Evolutionary conservation across 2,797 vertebrate genomes (phyloP).

Genomic region (Leuciscus waleckii): DNA sequence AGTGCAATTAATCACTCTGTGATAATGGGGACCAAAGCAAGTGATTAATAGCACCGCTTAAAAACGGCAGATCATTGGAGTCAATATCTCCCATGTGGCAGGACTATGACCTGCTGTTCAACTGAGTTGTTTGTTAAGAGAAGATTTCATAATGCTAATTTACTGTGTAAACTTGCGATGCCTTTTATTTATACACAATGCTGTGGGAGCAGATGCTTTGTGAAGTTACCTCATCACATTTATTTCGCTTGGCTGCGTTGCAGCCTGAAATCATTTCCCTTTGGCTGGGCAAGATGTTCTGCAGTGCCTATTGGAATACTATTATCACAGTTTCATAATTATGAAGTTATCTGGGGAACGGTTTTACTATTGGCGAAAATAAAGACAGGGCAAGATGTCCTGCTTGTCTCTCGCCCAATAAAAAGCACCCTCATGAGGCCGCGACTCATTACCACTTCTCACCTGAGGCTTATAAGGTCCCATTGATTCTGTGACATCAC

Average conservation of each 20-base stretch:
- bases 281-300: constrained; percentile 26
- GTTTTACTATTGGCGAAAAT: constrained; percentile 69
- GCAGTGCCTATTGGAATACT: constrained; percentile 12
- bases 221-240: constrained; percentile 38
- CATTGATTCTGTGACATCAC: constrained; percentile 78
- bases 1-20: constrained; percentile 76
- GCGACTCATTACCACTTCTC: constrained; percentile 70
- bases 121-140: constrained; percentile 65
- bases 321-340: constrained; percentile 16
- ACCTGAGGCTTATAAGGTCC: constrained; percentile 77
- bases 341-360: constrained; percentile 33
- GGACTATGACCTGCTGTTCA: constrained; percentile 40
- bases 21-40: constrained; percentile 66
- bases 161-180: constrained; percentile 29
- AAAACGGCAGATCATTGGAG: constrained; percentile 43
- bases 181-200: constrained; percentile 37
- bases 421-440: constrained; percentile 73
- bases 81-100: constrained; percentile 39
- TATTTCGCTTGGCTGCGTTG: constrained; percentile 14
- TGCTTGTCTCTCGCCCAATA: constrained; percentile 66
- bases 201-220: constrained; percentile 23
- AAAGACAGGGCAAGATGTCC: constrained; percentile 63
- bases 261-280: constrained; percentile 15
- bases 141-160: constrained; percentile 27
- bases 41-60: constrained; percentile 60